Conservation (phyloP, 2,113 vertebrate genomes). For the Anoura caudifer region DNA sequence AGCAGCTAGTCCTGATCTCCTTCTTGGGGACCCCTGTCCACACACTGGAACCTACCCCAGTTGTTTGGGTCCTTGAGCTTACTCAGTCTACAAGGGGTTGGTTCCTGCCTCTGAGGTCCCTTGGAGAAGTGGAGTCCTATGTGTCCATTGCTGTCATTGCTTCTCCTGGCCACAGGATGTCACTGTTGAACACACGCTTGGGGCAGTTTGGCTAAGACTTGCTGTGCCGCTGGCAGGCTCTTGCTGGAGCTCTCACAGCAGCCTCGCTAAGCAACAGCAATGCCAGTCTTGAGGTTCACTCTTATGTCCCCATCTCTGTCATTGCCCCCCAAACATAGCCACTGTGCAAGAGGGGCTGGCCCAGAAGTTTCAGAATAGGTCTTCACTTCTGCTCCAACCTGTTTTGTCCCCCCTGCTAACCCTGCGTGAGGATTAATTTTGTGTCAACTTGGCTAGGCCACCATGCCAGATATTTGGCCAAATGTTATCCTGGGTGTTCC, state of each 20-base stretch:
- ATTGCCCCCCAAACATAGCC: background rate
- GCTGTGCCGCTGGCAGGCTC: rapidly evolving
- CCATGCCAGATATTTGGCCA: background rate
- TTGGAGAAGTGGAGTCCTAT: no score
- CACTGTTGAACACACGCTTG: background rate
- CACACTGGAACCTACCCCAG: background rate
- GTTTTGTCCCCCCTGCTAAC: no score
- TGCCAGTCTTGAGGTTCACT: background rate
- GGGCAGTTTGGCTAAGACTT: background rate
- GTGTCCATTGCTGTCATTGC: background rate
- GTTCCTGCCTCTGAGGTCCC: background rate
- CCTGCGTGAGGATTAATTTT: background rate
- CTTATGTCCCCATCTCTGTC: background rate
- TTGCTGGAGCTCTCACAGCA: rapidly evolving
- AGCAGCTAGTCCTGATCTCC: no score
- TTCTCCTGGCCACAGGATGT: background rate
- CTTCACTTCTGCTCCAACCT: background rate
- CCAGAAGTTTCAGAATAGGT: background rate
- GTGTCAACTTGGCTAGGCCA: background rate
- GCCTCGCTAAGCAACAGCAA: background rate
- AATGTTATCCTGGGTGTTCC: background rate
- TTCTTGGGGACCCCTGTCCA: background rate
- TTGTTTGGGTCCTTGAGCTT: background rate
- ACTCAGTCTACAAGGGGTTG: background rate
- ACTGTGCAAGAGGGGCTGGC: no score